Evolutionary conservation across 2,113 vertebrate species (phyloP).

Genomic region (Echinops telfairi): DNA sequence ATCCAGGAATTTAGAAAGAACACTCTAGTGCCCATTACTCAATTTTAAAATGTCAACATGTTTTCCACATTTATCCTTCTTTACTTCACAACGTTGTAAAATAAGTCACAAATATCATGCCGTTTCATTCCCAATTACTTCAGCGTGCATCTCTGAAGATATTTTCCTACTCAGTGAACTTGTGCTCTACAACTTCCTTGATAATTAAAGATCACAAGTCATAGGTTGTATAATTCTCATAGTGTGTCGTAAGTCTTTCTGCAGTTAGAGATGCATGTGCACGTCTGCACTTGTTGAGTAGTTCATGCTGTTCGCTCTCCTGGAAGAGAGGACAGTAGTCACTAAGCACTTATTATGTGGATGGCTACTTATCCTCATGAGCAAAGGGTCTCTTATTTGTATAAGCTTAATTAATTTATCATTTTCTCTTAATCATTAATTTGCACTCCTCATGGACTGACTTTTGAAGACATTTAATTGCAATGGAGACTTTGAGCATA

Average conservation of each 20-base stretch:
- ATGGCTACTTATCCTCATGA: neutral
- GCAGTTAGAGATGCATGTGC: neutral
- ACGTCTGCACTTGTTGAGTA: neutral
- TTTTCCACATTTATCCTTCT: no score
- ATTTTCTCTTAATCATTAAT: slow-evolving; percentile 18
- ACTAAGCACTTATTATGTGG: neutral
- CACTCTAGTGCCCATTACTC: no score
- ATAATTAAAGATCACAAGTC: neutral
- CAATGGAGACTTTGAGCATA: neutral
- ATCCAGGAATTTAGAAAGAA: no score
- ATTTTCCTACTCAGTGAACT: no score
- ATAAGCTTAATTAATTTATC: neutral
- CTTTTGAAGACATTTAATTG: slow-evolving; percentile 4
- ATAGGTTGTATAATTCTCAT: neutral
- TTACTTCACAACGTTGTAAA: no score
- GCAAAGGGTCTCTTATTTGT: slow-evolving; percentile 11
- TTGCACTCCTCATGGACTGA: neutral
- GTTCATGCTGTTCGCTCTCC: neutral
- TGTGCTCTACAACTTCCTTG: no score
- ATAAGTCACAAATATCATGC: no score
- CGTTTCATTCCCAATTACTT: no score
- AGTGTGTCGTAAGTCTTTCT: slow-evolving; percentile 1
- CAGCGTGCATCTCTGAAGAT: no score
- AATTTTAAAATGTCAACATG: no score
- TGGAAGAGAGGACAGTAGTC: neutral